Evolutionary conservation across 2,888 invertebrate species (phyloP), one percentile per base, ranked within the genome.

Genomic region (Phoenoteleia sp.): DNA sequence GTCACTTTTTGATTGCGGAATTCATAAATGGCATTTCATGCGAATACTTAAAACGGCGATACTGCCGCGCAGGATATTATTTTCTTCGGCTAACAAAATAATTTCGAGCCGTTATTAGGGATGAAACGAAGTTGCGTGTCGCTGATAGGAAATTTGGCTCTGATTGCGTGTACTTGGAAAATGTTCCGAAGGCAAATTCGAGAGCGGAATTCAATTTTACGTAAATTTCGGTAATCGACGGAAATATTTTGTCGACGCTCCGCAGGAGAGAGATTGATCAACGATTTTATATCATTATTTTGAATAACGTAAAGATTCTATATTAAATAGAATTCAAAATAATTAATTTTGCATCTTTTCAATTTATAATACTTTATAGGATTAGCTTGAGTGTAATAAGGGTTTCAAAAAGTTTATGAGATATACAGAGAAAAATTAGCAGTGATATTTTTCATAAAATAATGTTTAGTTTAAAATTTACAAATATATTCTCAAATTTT

Each of bases 121-220:
- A 67, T 42, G 42, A 71, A 69, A 75, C 60, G 69, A 81, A 81
- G 56, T 81, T 81, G 66, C 72, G 72, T 76, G 75, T 47, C 64
- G 81, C 29, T 80, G 67, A 81, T 81, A 54, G 60, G 54, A 75
- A 82, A 71, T 76, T 82, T 23, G 49, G 49, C 71, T 75, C 76
- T 82, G 60, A 75, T 82, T 82, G 75, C 76, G 47, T 58, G 64
- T 71, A 56, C 81, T 58, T 76, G 81, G 64, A 76, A 76, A 82
- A 69, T 54, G 52, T 74, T 81, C 56, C 54, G 49, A 42, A 54
- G 36, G 67, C 54, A 75, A 72, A 60, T 75, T 47, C 33, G 27
- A 62, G 21, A 15, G 45, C 54, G 29, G 36, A 81, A 75, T 74
- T 69, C 60, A 75, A 75, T 81, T 81, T 75, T 56, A n/a, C n/a